phyloP scores from a whole-genome alignment of 2,113 vertebrate genomes.

The Menura novaehollandiae region DNA sequence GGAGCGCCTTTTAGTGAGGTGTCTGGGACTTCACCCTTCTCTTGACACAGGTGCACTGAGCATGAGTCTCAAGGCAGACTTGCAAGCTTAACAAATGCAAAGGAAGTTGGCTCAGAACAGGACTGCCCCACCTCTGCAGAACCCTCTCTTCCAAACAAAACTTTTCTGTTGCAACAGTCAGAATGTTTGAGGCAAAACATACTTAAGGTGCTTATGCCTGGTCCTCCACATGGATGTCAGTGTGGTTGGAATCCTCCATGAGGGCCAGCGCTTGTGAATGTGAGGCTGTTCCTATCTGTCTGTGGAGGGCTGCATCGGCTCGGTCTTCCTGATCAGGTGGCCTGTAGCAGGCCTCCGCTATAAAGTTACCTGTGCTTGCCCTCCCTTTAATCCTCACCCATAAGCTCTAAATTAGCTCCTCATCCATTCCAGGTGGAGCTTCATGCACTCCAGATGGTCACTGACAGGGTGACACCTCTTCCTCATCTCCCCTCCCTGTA shows the following conservation, averaged over 20 bases:
- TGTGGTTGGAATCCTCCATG: not conserved
- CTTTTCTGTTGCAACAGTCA: too few species aligned
- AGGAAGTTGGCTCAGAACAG: not conserved
- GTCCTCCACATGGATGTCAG: not conserved
- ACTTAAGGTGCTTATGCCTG: not conserved
- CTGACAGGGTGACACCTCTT: not conserved
- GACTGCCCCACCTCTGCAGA: not conserved
- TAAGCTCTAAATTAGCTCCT: not conserved
- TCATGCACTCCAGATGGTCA: not conserved
- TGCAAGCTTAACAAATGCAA: not conserved
- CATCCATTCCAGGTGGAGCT: not conserved
- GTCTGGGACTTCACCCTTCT: not conserved
- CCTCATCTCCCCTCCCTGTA: not conserved
- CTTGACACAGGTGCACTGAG: not conserved
- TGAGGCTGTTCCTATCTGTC: not conserved
- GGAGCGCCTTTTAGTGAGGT: not conserved
- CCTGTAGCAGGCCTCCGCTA: not conserved
- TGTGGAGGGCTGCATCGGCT: not conserved
- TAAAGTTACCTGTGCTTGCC: not conserved
- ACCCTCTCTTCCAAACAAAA: not conserved
- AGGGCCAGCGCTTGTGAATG: not conserved
- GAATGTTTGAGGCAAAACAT: not conserved
- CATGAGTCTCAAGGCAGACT: not conserved
- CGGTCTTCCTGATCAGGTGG: not conserved
- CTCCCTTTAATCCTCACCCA: not conserved